Conservation (phyloP, 2,797 vertebrate genomes). For the Galagoides demidoff region DNA sequence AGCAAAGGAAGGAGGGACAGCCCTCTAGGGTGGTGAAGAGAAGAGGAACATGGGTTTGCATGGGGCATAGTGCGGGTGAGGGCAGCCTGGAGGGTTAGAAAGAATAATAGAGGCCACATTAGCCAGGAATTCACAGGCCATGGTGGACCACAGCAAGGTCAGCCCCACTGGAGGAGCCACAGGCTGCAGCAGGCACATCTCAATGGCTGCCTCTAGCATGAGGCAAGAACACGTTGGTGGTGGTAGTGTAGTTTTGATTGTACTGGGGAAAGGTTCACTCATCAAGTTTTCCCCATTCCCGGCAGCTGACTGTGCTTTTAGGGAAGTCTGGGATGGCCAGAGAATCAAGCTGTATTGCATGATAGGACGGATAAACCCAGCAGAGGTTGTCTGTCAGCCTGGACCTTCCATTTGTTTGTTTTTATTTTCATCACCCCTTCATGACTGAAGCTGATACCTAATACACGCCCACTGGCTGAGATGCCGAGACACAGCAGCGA, state of each 20-base stretch:
- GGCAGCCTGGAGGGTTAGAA: neutral
- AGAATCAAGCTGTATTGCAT: neutral
- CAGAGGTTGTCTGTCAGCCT: neutral
- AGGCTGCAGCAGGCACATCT: neutral
- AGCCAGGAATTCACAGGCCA: neutral
- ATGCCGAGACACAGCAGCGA: neutral
- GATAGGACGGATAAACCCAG: neutral
- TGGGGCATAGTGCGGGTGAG: neutral
- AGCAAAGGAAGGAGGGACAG: neutral
- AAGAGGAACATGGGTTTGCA: neutral
- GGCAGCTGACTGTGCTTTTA: neutral
- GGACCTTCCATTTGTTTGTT: neutral
- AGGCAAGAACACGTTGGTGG: neutral
- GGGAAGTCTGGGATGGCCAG: neutral
- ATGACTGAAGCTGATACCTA: neutral
- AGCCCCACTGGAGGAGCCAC: neutral
- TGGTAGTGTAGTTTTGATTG: neutral
- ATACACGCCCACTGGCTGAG: neutral
- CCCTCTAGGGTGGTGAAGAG: neutral
- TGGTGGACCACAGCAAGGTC: neutral
- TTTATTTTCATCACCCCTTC: neutral
- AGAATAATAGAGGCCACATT: neutral
- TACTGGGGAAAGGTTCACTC: neutral
- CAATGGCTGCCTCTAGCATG: neutral
- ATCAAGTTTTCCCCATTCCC: neutral